Percentiles rank a stretch among this genome's conserved stretches.
Evolutionary conservation across 2,888 invertebrate species (phyloP).

Genomic region (Heliconius charithonia): DNA sequence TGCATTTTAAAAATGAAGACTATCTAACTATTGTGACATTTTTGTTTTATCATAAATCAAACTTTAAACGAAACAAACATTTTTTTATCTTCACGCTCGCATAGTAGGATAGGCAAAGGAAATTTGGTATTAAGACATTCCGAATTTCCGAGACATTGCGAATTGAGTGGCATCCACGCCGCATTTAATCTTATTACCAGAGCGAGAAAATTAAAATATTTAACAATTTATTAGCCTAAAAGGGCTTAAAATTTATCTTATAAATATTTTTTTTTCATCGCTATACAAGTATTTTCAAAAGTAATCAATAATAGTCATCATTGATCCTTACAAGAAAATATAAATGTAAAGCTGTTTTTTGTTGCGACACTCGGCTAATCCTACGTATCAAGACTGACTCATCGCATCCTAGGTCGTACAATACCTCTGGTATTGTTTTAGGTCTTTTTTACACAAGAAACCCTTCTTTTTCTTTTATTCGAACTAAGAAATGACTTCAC

Average conservation of each 20-base stretch:
- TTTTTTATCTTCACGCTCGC: too few relatives aligned
- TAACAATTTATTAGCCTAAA: too few relatives aligned
- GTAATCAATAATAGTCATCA: background rate
- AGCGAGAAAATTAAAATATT: too few relatives aligned
- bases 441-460: slow-evolving; percentile 53
- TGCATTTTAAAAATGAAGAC: background rate
- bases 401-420: slow-evolving; percentile 62
- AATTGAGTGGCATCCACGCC: too few relatives aligned
- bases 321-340: background rate
- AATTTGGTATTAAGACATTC: too few relatives aligned
- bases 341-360: slow-evolving; percentile 1
- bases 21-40: too few relatives aligned
- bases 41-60: background rate
- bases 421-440: slow-evolving; percentile 67
- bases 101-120: too few relatives aligned
- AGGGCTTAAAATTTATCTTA: background rate
- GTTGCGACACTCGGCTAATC: slow-evolving; percentile 16
- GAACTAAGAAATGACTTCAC: slow-evolving; percentile 29
- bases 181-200: too few relatives aligned
- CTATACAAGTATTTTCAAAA: background rate
- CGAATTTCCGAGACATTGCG: too few relatives aligned
- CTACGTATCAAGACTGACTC: slow-evolving; percentile 56
- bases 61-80: too few relatives aligned
- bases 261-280: background rate
- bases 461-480: slow-evolving; percentile 14